Percentiles rank a stretch among this genome's conserved stretches.
These are phyloP conservation scores for Rhabdomys dilectus DNA, from an alignment of 2,113 vertebrate genomes.

Conservation along the genomic window DNA sequence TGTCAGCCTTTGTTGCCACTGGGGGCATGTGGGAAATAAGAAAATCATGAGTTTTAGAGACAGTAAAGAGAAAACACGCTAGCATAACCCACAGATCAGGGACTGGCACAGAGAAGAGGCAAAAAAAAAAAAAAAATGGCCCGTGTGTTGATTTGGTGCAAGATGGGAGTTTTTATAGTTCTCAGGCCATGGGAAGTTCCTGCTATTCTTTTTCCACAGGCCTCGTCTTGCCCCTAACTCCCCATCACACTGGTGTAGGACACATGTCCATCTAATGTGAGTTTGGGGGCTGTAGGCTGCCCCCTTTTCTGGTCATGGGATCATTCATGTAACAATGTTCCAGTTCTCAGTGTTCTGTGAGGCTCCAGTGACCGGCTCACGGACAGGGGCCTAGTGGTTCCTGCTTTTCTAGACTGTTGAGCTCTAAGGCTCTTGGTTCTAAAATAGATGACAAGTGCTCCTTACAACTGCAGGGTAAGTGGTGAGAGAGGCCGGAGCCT, in stretches of 20 bases:
- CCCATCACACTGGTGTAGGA: not conserved
- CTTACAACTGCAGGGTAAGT: not conserved
- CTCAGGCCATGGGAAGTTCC: not conserved
- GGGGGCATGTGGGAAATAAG: not conserved
- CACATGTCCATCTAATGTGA: not conserved
- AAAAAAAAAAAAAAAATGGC: not conserved
- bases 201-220: not conserved
- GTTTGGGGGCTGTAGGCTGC: not conserved
- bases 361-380: too few relatives aligned
- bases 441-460: too few relatives aligned
- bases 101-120: not conserved
- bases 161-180: not conserved
- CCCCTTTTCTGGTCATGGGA: not conserved
- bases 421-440: too few relatives aligned
- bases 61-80: too few relatives aligned
- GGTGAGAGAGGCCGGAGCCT: not conserved
- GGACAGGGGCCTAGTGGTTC: not conserved
- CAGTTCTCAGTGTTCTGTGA: not conserved
- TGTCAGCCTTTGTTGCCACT: fast-evolving
- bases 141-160: not conserved
- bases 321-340: not conserved
- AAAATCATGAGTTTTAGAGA: not conserved
- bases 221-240: not conserved
- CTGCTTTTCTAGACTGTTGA: not conserved
- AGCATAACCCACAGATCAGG: too few relatives aligned